Percentiles rank a stretch among this genome's conserved stretches.
Evolutionary conservation across 2,797 vertebrate species (phyloP).

Genomic region (Amblyopsis hoosieri): DNA sequence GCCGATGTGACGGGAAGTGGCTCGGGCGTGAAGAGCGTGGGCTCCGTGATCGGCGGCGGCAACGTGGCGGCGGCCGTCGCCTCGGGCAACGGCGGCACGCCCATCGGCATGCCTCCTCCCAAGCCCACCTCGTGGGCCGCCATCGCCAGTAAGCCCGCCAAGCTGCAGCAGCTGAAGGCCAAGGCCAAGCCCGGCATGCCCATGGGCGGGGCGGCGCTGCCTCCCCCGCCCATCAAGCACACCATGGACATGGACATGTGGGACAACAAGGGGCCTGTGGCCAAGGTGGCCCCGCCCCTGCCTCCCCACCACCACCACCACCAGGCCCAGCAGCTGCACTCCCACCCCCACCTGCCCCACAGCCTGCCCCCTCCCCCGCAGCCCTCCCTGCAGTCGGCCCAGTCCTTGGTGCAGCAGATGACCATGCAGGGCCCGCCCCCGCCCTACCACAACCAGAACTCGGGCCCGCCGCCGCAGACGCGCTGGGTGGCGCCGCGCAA

Average conservation of each 20-base stretch:
- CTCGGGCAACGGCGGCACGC: constrained; percentile 84
- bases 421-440: constrained; percentile 82
- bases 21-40: constrained; percentile 88
- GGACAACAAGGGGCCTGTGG: constrained; percentile 90
- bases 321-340: constrained; percentile 29
- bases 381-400: constrained; percentile 75
- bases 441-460: constrained; percentile 88
- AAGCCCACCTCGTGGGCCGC: constrained; percentile 95
- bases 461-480: constrained; percentile 83
- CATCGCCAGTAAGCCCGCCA: constrained; percentile 94
- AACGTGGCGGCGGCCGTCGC: constrained; percentile 75
- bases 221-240: constrained; percentile 94
- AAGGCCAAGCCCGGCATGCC: constrained; percentile 89
- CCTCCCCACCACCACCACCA: constrained; percentile 78
- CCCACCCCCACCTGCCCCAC: constrained; percentile 73
- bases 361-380: constrained; percentile 68
- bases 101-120: constrained; percentile 86
- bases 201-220: constrained; percentile 80
- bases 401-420: constrained; percentile 79
- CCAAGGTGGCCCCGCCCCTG: constrained; percentile 84
- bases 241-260: constrained; percentile 98
- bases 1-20: constrained; percentile 82
- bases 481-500: constrained; percentile 96
- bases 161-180: constrained; percentile 88
- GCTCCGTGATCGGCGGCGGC: constrained; percentile 89